Evolutionary conservation across 2,113 vertebrate genomes (phyloP).

Genomic region (Cephalopholis sonnerati): DNA sequence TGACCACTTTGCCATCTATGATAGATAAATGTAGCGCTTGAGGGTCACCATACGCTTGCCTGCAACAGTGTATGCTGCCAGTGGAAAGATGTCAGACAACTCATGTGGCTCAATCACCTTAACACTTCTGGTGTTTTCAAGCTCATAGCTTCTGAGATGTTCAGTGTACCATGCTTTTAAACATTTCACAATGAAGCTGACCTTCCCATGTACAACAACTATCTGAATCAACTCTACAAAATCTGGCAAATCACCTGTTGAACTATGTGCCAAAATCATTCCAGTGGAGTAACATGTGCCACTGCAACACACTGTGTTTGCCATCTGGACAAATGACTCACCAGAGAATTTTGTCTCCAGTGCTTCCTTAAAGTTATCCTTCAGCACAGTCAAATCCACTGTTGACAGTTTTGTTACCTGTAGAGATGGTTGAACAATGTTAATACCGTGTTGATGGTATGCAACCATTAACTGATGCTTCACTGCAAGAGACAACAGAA

Average conservation of each 20-base stretch:
- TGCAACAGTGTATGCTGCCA: slow-evolving; percentile 7
- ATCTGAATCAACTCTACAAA: slow-evolving; percentile 30
- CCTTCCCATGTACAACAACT: background rate
- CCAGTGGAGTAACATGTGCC: background rate
- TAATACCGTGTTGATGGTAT: slow-evolving; percentile 15
- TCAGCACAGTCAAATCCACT: slow-evolving; percentile 23
- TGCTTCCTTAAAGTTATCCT: slow-evolving; percentile 9
- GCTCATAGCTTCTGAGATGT: slow-evolving; percentile 18
- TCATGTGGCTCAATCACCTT: background rate
- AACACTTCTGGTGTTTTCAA: slow-evolving; percentile 14
- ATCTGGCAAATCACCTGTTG: slow-evolving; percentile 16
- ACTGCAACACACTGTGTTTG: slow-evolving; percentile 21
- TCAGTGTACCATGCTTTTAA: slow-evolving; percentile 7
- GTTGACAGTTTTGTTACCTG: slow-evolving; percentile 11
- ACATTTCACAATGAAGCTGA: slow-evolving; percentile 13
- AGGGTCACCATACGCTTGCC: background rate
- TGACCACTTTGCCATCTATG: background rate
- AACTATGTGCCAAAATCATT: slow-evolving; percentile 26
- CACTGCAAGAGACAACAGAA: slow-evolving; percentile 17
- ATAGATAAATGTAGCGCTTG: slow-evolving; percentile 1
- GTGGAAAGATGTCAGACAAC: slow-evolving; percentile 7
- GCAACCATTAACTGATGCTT: slow-evolving; percentile 34
- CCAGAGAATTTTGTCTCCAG: background rate
- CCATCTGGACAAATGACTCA: background rate
- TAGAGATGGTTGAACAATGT: background rate